phyloP scores from a whole-genome alignment of 2,797 vertebrate genomes.

The Sebastes taczanowskii region DNA sequence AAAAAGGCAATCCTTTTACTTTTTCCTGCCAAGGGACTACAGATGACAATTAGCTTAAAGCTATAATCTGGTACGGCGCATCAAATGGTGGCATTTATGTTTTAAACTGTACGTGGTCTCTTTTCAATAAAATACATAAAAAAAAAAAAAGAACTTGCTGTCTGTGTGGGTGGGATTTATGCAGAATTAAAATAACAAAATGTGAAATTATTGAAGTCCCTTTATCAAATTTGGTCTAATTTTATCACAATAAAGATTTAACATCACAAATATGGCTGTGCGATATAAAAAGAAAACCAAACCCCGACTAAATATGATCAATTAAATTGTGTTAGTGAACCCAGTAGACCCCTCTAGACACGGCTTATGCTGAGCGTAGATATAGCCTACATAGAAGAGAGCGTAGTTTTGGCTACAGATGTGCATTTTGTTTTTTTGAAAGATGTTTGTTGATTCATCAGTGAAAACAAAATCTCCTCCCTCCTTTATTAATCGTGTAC shows the following conservation, averaged over 20 bases:
- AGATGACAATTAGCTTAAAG: background rate
- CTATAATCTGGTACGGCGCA: background rate
- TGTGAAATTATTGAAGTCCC: background rate
- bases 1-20: background rate
- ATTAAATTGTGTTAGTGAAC: background rate
- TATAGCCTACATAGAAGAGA: background rate
- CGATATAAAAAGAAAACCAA: background rate
- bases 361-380: constrained; percentile 8
- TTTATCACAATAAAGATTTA: background rate
- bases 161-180: background rate
- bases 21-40: background rate
- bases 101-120: background rate
- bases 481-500: constrained; percentile 13
- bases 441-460: background rate
- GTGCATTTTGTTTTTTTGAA: background rate
- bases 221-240: background rate
- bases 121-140: background rate
- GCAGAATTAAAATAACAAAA: background rate
- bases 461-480: background rate
- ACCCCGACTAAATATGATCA: background rate
- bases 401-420: background rate
- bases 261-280: background rate
- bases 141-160: no score
- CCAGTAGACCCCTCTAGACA: background rate
- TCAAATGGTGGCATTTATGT: background rate